Base-by-base conservation (phyloP, 37 sponge, comb jelly and placozoan species). In the Oscarella lobularis region DNA sequence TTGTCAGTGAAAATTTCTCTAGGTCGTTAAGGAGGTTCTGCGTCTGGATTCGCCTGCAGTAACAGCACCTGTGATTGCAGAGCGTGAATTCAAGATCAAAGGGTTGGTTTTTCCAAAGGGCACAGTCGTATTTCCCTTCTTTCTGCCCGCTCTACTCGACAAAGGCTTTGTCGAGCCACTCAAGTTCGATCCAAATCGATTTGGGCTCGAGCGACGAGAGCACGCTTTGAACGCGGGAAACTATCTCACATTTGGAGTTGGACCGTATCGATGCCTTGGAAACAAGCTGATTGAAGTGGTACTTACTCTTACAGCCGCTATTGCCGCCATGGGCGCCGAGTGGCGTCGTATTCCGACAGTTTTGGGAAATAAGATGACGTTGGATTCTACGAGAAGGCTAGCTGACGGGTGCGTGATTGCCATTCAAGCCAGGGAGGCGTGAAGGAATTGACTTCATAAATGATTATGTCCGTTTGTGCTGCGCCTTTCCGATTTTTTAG, bases 401-500 rank as follows among this genome's bases (percentile, higher is more conserved):
- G 77, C 77, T n/a, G 77, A 76, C 66, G 71, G 71, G 35, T 76
- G 77, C 32, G n/a, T 76, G 66, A n/a, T 76, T 66, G 66, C 75
- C 75, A 6, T 74, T 3, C 36, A 5, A 48, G 14, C 14, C 60
- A 48, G 60, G 20, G 14, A 48, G 20, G 60, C 60, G n/a, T n/a
- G n/a, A n/a, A n/a, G n/a, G n/a, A n/a, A n/a, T n/a, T n/a, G n/a
- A n/a, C n/a, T n/a, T n/a, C n/a, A n/a, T n/a, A n/a, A n/a, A n/a
- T n/a, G n/a, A n/a, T n/a, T n/a, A n/a, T n/a, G n/a, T n/a, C n/a
- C n/a, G n/a, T n/a, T n/a, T n/a, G n/a, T n/a, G n/a, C n/a, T n/a
- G n/a, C n/a, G n/a, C n/a, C n/a, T n/a, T n/a, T n/a, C n/a, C n/a
- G n/a, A n/a, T n/a, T n/a, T n/a, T n/a, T n/a, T n/a, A n/a, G n/a